Conservation (phyloP, 2,888 invertebrate genomes). For the Linhomoeus sp. region DNA sequence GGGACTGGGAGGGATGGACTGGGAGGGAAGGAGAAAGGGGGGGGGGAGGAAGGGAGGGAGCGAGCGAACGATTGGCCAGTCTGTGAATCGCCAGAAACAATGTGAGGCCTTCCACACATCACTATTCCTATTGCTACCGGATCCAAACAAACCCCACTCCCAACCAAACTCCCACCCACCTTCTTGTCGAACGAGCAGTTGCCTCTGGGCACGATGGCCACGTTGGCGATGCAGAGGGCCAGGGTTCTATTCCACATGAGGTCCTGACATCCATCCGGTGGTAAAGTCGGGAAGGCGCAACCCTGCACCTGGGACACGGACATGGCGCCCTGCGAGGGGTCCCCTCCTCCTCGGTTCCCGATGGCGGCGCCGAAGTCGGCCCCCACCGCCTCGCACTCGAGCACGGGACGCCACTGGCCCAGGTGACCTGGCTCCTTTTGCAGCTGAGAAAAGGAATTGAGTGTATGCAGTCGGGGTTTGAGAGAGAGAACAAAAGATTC, state of each 20-base stretch:
- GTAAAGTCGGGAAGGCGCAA: not conserved
- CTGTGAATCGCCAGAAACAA: no score
- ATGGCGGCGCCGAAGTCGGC: not conserved
- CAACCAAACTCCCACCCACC: not conserved
- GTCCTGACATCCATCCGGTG: not conserved
- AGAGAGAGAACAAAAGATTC: no score
- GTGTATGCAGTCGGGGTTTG: no score
- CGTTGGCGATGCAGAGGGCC: not conserved
- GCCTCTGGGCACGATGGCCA: not conserved
- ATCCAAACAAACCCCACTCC: no score
- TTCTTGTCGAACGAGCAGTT: constrained; percentile 2
- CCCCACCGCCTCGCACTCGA: not conserved
- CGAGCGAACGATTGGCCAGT: no score
- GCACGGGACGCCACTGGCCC: not conserved
- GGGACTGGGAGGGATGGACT: no score
- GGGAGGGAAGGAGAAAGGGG: no score
- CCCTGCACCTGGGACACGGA: not conserved
- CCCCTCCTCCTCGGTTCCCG: not conserved
- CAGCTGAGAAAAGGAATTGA: no score
- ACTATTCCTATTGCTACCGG: no score
- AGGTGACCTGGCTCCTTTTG: not conserved
- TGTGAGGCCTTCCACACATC: no score
- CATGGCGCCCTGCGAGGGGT: not conserved
- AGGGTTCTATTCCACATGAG: not conserved
- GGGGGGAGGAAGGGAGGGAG: no score